Percentiles rank a stretch among this genome's conserved stretches.
Conservation (phyloP, 1,140 invertebrate species). For the Drosophila takahashii region DNA sequence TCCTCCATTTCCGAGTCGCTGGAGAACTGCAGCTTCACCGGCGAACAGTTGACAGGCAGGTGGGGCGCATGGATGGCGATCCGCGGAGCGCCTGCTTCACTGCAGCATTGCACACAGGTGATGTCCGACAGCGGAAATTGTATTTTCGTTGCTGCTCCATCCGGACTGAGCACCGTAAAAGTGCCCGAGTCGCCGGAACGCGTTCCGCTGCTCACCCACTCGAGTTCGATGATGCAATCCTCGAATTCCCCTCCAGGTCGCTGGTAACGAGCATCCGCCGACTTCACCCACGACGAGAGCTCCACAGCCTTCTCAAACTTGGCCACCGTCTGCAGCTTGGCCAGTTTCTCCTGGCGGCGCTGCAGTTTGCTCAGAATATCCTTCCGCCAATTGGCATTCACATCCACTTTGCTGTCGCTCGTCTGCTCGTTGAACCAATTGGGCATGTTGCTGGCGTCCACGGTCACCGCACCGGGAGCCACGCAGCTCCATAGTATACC, state of each 20-base stretch:
- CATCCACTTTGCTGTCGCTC: constrained; percentile 87
- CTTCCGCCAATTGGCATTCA: constrained; percentile 90
- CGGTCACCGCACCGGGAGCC: constrained; percentile 90
- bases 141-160: constrained; percentile 90
- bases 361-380: constrained; percentile 90
- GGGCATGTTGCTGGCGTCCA: constrained; percentile 89
- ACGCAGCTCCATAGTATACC: constrained; percentile 92
- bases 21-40: constrained; percentile 90
- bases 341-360: constrained; percentile 84
- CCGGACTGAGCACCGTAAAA: constrained; percentile 90
- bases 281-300: constrained; percentile 93
- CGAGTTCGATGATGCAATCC: constrained; percentile 92
- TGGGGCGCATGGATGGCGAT: constrained; percentile 90
- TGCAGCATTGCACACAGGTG: constrained; percentile 90
- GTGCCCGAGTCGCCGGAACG: constrained; percentile 90
- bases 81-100: constrained; percentile 91
- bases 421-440: constrained; percentile 88
- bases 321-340: constrained; percentile 85
- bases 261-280: constrained; percentile 90
- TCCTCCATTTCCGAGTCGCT: constrained; percentile 94
- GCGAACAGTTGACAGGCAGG: constrained; percentile 85
- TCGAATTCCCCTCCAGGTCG: constrained; percentile 87
- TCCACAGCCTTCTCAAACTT: constrained; percentile 91
- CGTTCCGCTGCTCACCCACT: constrained; percentile 88
- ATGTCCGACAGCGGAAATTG: constrained; percentile 87